Evolutionary conservation across 2,888 invertebrate species (phyloP), one percentile per base, ranked within the genome.

Genomic region (Gymnosoma rotundatum): DNA sequence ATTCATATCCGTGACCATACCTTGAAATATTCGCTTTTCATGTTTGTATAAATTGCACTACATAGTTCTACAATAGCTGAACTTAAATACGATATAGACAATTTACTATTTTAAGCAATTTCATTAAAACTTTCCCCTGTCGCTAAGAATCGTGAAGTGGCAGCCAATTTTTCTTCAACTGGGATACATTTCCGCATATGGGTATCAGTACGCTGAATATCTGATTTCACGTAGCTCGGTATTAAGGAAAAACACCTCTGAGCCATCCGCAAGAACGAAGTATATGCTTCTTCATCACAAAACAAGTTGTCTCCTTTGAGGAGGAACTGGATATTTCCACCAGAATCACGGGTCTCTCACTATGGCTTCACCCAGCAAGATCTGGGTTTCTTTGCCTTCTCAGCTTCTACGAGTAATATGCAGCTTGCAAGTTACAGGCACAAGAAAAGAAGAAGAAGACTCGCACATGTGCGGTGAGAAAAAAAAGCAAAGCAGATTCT

Each of bases 291-390:
- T 42, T 12, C 21, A 20, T 69, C 56, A 14, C 21, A 12, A 54
- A 14, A 69, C 14, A 69, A 69, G 16, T 56, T 69, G 18, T 69
- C 56, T 56, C 42, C 56, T 12, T 69, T 69, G 42, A 69, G 56
- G 42, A 69, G 56, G 16, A 69, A 69, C 25, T 69, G 42, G 14
- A 69, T 69, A 69, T 69, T 56, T 9, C 69, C 69, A 69, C 56
- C 25, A 54, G 56, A 38, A 42, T 56, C 42, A 14, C 56, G 69
- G 16, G 69, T 20, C 21, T 69, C 66, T 9, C 66, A 32, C 60
- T n/a, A n/a, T n/a, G n/a, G n/a, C n/a, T 58, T 70, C 5, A 60
- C 60, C 70, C 70, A 70, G n/a, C 72, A 72, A 48, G 72, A 60
- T 60, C 58, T 72, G 60, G 25, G 25, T 25, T 25, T 25, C 25